Percentiles rank a stretch among this genome's conserved stretches.
phyloP scores from a whole-genome alignment of 2,113 vertebrate species.

The Agapornis roseicollis region DNA sequence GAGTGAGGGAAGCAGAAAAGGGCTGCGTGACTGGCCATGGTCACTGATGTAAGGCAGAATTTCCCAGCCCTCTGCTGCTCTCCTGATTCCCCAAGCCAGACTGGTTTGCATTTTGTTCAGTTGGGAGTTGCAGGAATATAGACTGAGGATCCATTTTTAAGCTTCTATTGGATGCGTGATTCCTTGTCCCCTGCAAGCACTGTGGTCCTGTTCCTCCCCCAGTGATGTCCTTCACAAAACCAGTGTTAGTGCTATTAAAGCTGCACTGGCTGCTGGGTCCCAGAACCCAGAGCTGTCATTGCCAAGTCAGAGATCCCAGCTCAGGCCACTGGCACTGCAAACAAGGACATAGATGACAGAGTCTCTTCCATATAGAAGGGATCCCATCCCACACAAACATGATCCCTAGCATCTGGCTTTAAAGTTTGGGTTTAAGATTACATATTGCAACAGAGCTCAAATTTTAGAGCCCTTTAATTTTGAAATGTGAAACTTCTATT shows the following conservation, averaged over 20 bases:
- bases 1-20: not conserved
- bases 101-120: not conserved
- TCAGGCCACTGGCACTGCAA: not conserved
- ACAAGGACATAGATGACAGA: fast-evolving
- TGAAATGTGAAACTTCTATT: not conserved
- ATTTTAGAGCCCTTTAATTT: not conserved
- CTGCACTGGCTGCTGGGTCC: not conserved
- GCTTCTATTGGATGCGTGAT: not conserved
- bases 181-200: not conserved
- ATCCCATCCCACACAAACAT: fast-evolving
- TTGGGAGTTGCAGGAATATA: not conserved
- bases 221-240: not conserved
- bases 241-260: fast-evolving
- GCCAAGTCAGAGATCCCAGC: not conserved
- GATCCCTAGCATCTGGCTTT: not conserved
- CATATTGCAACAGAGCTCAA: not conserved
- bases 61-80: conserved; percentile 29
- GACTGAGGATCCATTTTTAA: not conserved
- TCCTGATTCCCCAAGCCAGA: not conserved
- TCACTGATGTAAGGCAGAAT: not conserved
- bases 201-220: not conserved
- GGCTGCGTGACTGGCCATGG: not conserved
- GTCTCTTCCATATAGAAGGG: not conserved
- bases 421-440: not conserved
- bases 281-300: not conserved